Conservation (phyloP, 30 jellyfish, hydroid and myxozoan genomes). For the Chrysaora quinquecirrha region DNA sequence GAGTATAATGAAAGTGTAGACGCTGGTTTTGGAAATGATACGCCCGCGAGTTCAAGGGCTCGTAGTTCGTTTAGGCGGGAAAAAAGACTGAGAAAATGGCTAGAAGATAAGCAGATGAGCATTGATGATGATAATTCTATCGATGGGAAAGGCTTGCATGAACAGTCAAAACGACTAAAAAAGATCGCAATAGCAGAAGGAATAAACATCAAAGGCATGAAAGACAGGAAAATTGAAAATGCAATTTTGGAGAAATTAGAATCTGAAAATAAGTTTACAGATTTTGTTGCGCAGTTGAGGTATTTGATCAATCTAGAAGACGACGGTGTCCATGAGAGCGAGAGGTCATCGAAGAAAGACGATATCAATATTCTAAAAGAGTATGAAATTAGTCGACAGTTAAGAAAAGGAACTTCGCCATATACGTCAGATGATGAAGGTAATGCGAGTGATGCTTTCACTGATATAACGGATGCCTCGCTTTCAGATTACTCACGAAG, state of each 20-base stretch:
- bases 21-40: slow-evolving; percentile 18
- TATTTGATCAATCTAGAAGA: slow-evolving; percentile 65
- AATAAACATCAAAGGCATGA: slow-evolving; percentile 12
- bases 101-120: slow-evolving; percentile 51
- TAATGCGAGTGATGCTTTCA: slow-evolving; percentile 76
- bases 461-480: slow-evolving; percentile 78
- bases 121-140: slow-evolving; percentile 9
- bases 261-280: slow-evolving; percentile 5
- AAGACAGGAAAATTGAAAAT: not conserved
- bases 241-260: not conserved
- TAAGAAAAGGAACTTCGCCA: slow-evolving; percentile 53
- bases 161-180: slow-evolving; percentile 39
- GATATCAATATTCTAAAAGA: slow-evolving; percentile 38
- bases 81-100: slow-evolving; percentile 64
- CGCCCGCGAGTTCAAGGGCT: not conserved
- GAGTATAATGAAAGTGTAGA: slow-evolving; percentile 7
- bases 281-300: slow-evolving; percentile 52
- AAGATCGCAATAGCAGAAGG: slow-evolving; percentile 55
- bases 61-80: slow-evolving; percentile 61
- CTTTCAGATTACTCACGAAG: slow-evolving; percentile 57
- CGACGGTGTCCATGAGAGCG: slow-evolving; percentile 37
- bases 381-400: slow-evolving; percentile 41
- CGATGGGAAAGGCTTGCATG: slow-evolving; percentile 41
- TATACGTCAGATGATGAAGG: slow-evolving; percentile 76
- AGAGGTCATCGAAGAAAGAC: slow-evolving; percentile 22